Percentiles rank a stretch among this genome's conserved stretches.
Conservation (phyloP, 2,113 vertebrate genomes). For the Daboia siamensis region DNA sequence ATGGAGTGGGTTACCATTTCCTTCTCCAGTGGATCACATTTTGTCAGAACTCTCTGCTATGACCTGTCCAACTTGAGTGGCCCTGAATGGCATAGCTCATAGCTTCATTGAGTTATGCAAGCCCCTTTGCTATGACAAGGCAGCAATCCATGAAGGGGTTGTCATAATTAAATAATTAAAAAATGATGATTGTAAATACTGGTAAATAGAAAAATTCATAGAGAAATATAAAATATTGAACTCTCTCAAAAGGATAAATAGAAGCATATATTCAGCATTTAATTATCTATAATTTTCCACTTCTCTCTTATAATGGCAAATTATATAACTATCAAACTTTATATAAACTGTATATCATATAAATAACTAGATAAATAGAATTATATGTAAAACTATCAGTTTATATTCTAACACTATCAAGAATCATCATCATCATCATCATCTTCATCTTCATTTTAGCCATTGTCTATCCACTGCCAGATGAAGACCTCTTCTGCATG, state of each 20-base stretch:
- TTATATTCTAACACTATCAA: not conserved
- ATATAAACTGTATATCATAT: not conserved
- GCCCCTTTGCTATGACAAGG: no score
- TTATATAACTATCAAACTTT: not conserved
- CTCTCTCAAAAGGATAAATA: not conserved
- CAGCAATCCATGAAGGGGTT: no score
- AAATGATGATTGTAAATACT: not conserved
- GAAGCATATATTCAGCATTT: not conserved
- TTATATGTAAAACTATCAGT: not conserved
- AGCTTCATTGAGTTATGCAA: no score
- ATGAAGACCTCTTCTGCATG: no score
- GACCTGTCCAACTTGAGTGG: no score
- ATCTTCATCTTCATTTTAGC: no score
- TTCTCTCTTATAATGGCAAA: not conserved
- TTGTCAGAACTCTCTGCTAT: no score
- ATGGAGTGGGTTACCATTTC: no score
- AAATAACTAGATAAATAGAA: not conserved
- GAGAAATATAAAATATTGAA: not conserved
- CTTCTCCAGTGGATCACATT: no score
- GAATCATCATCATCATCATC: not conserved
- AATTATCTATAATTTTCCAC: not conserved
- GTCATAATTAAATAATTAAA: not conserved
- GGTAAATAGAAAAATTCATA: not conserved
- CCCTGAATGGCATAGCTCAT: no score
- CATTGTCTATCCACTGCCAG: no score